These are phyloP conservation scores for Drosophila barbarae DNA, from an alignment of 2,888 invertebrate species.

Conservation along the genomic window DNA sequence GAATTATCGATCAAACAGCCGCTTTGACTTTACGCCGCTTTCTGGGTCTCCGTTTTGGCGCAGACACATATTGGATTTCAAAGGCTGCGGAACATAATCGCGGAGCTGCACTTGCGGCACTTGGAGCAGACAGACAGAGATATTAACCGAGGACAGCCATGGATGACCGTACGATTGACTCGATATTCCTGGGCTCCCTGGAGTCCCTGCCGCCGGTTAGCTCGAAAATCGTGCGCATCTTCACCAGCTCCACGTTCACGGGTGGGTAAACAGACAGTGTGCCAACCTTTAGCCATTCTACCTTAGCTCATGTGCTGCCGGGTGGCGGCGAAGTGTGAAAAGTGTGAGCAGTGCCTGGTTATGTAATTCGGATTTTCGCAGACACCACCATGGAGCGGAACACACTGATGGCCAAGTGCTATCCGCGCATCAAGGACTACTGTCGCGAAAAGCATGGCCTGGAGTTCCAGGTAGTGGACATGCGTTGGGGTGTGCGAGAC, in stretches of 20 bases:
- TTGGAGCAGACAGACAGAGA: constrained; percentile 16
- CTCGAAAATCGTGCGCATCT: constrained; percentile 98
- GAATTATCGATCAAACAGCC: constrained; percentile 68
- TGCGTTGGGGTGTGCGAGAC: constrained; percentile 99
- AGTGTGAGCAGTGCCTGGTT: constrained; percentile 39
- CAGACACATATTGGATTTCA: constrained; percentile 61
- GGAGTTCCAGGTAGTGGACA: constrained; percentile 99
- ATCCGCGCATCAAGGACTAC: constrained; percentile 97
- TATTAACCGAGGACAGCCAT: constrained; percentile 80
- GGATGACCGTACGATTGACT: constrained; percentile 94
- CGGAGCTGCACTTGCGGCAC: constrained; percentile 38
- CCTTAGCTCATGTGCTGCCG: constrained; percentile 6
- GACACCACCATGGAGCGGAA: constrained; percentile 99
- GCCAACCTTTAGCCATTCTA: background rate
- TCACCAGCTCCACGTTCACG: constrained; percentile 98
- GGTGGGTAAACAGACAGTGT: constrained; percentile 82
- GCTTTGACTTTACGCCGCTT: constrained; percentile 62
- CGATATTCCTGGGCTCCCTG: constrained; percentile 93
- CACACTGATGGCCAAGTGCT: constrained; percentile 98
- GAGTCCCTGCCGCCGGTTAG: constrained; percentile 95
- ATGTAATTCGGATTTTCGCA: constrained; percentile 76
- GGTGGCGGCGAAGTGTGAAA: constrained; percentile 27
- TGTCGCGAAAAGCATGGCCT: constrained; percentile 98
- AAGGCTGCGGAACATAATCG: constrained; percentile 44
- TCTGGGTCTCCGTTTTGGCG: constrained; percentile 59